Base-by-base conservation (phyloP, 2,113 vertebrate species). In the Speoplatyrhinus poulsoni region DNA sequence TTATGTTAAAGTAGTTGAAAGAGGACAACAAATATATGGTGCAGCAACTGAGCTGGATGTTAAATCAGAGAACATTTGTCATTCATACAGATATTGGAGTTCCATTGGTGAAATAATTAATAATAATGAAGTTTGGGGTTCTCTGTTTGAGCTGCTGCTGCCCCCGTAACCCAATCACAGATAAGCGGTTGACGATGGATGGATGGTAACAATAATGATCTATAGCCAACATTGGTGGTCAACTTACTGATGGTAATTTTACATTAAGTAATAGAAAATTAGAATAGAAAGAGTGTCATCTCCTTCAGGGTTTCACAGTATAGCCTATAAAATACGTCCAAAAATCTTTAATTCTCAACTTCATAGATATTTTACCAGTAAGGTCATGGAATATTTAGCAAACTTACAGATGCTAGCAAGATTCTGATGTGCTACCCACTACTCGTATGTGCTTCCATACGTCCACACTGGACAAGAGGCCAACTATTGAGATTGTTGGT, bases 11-110 rank as follows among this genome's bases (percentile, higher is more conserved):
- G 73, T 72, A 9, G 13, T 48, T 66, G 64, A 60, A 75, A 80
- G 69, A 88, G 84, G 87, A 87, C 83, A 60, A 70, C 67, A 60
- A 65, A 70, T 78, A 79, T 90, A 87, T 87, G 82, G 82, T 19
- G 71, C 82, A 82, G 82, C 75, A 77, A 72, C 75, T 70, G 54
- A 64, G 73, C 58, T 41, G 57, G 62, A 61, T 76, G 77, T 70
- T 72, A 59, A 78, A 72, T 33, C 61, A 75, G 16, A 8, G 52
- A 26, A 47, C 26, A 26, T 26, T 26, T 80, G 76, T 75, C 73
- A 80, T 52, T 67, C 48, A 75, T 60, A 67, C 57, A 65, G 53
- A 60, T 65, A 64, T 46, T 46, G 60, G 50, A 68, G 60, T 15
- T 67, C 33, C 59, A 52, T 77, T 58, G 48, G 50, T 58, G 56